phyloP scores from a whole-genome alignment of 2,797 vertebrate species.

The Rhadinocentrus ornatus region DNA sequence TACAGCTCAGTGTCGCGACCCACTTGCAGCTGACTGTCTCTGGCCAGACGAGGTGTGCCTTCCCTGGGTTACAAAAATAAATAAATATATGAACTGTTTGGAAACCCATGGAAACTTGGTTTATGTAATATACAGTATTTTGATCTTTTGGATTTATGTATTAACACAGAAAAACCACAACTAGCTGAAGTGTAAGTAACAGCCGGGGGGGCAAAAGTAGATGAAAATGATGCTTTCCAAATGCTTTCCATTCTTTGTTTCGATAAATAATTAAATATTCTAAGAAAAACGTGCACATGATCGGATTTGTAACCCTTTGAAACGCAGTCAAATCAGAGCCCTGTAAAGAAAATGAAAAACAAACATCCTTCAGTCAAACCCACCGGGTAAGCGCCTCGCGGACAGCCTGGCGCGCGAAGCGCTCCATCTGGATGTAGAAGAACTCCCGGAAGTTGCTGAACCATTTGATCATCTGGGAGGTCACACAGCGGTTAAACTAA shows the following conservation, averaged over 20 bases:
- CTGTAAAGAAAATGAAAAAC: constrained; percentile 14
- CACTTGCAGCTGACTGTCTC: constrained; percentile 76
- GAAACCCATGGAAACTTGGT: not conserved
- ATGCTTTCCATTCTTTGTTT: not conserved
- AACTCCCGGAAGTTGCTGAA: constrained; percentile 90
- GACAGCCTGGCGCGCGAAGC: constrained; percentile 85
- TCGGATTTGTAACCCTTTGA: not conserved
- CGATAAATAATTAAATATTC: not conserved
- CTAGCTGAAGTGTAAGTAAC: not conserved
- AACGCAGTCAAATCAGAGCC: constrained; percentile 7
- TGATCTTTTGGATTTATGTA: not conserved
- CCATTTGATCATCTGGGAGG: constrained; percentile 89
- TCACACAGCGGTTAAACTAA: constrained; percentile 86
- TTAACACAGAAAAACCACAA: not conserved
- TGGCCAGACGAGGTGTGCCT: constrained; percentile 56
- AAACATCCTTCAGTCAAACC: constrained; percentile 37
- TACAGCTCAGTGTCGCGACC: constrained; percentile 84
- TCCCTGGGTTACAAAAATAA: constrained; percentile 65
- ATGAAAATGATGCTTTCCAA: not conserved
- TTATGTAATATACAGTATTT: not conserved
- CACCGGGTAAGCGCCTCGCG: constrained; percentile 81
- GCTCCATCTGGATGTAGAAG: constrained; percentile 90
- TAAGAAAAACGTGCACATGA: not conserved
- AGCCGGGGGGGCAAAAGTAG: too few relatives aligned
- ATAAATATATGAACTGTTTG: not conserved